Base-by-base conservation (phyloP, 1,140 invertebrate species). In the Drosophila bocqueti region DNA sequence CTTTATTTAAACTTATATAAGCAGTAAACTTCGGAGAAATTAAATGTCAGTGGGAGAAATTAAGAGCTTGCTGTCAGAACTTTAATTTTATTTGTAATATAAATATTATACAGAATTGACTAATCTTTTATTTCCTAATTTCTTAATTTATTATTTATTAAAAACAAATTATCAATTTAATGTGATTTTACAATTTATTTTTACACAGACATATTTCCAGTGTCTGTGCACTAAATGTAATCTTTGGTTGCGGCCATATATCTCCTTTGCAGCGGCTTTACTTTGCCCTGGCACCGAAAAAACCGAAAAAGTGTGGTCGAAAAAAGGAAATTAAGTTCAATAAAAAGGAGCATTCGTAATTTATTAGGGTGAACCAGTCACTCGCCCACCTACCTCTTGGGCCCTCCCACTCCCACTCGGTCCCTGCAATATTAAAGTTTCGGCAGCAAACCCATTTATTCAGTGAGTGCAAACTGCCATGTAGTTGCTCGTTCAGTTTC, bases 271-370 rank as follows among this genome's bases (percentile, higher is more conserved):
- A 75, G 69, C 68, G 78, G 69, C 78, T 84, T 79, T 76, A 75
- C 68, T 73, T 74, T 74, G 69, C 68, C 24, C 47, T 46, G 36
- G 47, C 57, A 40, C 42, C 36, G 50, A 77, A 67, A 50, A 49
- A 52, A 18, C 73, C 68, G 18, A 78, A 82, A 82, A 77, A 79
- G 49, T 78, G 81, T 69, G 81, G 77, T 89, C 65, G 66, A 72
- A 83, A 89, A 83, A 81, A 84, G 80, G 83, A 89, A 87, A 84
- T 87, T 87, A 89, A 89, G 84, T 87, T 87, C 83, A 87, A 87
- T 87, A 86, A 89, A 86, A 87, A 75, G 69, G 66, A 74, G 63
- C 69, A 84, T 87, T 68, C 72, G 81, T 83, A 87, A 87, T 87
- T 87, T 87, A 87, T 87, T 87, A 74, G 77, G 82, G 77, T 65